Conservation (phyloP, 1,140 invertebrate species). For the Diabrotica virgifera region DNA sequence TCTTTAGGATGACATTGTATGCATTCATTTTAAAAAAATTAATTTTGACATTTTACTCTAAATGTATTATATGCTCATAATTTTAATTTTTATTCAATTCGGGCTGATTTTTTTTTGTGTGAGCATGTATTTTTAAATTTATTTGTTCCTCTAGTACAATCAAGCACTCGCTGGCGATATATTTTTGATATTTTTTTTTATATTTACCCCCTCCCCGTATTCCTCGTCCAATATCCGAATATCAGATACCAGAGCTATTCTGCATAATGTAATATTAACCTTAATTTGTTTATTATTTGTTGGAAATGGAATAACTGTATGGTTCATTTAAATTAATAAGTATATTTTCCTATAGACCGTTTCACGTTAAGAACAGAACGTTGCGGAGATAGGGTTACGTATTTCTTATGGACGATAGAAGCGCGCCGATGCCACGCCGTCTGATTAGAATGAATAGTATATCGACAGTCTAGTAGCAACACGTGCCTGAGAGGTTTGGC, state of each 20-base stretch:
- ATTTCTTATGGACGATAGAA: no score
- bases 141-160: background rate
- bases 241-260: conserved; percentile 34
- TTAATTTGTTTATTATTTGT: background rate
- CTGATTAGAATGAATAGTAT: no score
- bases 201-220: background rate
- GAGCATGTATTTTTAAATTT: background rate
- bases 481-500: no score
- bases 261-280: conserved; percentile 17
- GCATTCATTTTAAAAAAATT: conserved; percentile 4
- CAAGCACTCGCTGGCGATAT: background rate
- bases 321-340: background rate
- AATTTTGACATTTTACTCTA: background rate
- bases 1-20: background rate
- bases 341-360: background rate
- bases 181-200: background rate
- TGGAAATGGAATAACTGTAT: background rate
- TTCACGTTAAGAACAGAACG: no score
- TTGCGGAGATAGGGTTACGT: no score
- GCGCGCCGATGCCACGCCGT: no score
- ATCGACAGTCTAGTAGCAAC: no score
- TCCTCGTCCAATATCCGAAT: conserved; percentile 8
- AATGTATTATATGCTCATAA: background rate
- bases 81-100: conserved; percentile 9
- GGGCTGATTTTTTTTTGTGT: conserved; percentile 6